Conservation (phyloP, 2,888 invertebrate species). For the Matsumyia berberina region DNA sequence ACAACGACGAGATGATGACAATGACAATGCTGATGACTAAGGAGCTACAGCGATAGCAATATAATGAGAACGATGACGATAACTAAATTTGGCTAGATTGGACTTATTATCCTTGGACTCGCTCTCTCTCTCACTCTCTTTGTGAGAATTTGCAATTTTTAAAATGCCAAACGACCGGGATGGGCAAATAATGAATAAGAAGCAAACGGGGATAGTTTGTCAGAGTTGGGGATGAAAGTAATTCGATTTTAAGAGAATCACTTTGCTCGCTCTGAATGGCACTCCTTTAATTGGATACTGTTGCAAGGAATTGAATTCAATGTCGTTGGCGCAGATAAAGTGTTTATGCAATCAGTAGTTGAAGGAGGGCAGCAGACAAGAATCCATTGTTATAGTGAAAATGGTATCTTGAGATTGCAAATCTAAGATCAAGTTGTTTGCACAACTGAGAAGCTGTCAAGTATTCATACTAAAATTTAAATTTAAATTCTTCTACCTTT, state of each 20-base stretch:
- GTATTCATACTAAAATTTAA: not conserved
- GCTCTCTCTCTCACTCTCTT: no score
- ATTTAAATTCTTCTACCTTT: not conserved
- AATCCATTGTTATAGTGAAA: slow-evolving; percentile 1
- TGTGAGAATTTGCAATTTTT: slow-evolving; percentile 47
- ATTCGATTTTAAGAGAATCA: slow-evolving; percentile 64
- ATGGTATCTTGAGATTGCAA: slow-evolving; percentile 19
- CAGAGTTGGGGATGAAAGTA: slow-evolving; percentile 30
- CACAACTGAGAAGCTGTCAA: not conserved
- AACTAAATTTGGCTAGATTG: slow-evolving; percentile 74
- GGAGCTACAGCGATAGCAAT: slow-evolving; percentile 28
- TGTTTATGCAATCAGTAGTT: slow-evolving; percentile 37
- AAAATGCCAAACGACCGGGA: slow-evolving; percentile 28
- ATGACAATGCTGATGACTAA: slow-evolving; percentile 50
- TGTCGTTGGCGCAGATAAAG: slow-evolving; percentile 25
- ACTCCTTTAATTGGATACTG: slow-evolving; percentile 60
- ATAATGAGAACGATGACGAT: slow-evolving; percentile 68
- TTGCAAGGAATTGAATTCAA: slow-evolving; percentile 62
- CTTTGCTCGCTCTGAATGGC: slow-evolving; percentile 61
- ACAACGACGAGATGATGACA: slow-evolving; percentile 45
- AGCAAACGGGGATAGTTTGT: slow-evolving; percentile 45
- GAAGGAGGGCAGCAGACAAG: slow-evolving; percentile 1
- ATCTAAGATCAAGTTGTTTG: slow-evolving; percentile 16
- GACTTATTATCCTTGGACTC: slow-evolving; percentile 68
- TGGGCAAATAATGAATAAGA: slow-evolving; percentile 40